Evolutionary conservation across 1,140 invertebrate genomes (phyloP).

Genomic region (Brachionus plicatilis): DNA sequence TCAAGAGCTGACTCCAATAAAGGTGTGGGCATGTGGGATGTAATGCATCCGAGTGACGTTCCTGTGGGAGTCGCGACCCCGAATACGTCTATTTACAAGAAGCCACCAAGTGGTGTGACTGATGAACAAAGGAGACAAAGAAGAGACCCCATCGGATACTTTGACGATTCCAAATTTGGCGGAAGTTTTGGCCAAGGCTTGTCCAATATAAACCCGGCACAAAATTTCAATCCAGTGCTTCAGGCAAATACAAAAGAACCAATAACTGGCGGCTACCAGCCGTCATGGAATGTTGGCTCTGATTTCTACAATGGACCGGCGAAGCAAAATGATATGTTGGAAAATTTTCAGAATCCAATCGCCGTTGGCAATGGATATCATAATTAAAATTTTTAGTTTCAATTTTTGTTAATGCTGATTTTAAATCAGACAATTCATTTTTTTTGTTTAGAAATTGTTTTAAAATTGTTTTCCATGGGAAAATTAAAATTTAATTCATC

Average conservation of each 20-base stretch:
- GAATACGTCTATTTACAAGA: constrained; percentile 18
- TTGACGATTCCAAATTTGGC: constrained; percentile 3
- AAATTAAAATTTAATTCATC: not conserved
- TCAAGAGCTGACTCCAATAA: constrained; percentile 12
- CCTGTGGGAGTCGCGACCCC: not conserved
- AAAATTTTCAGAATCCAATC: constrained; percentile 17
- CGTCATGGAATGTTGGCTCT: not conserved
- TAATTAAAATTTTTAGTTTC: not conserved
- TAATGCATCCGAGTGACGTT: constrained; percentile 21
- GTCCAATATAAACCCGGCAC: not conserved
- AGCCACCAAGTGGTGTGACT: not conserved
- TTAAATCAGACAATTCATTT: not conserved
- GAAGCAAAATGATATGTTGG: not conserved
- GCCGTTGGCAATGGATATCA: constrained; percentile 1
- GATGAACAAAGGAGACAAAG: constrained; percentile 17
- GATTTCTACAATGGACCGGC: not conserved
- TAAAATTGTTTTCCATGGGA: not conserved
- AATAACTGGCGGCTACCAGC: not conserved
- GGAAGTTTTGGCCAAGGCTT: not conserved
- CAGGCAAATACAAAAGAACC: constrained; percentile 8
- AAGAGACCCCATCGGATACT: constrained; percentile 30
- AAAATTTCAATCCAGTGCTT: not conserved
- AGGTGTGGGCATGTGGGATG: not conserved
- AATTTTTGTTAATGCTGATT: constrained; percentile 13
- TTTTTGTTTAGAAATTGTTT: not conserved